Conservation (phyloP, 2,888 invertebrate species). For the Oscheius sp. region DNA sequence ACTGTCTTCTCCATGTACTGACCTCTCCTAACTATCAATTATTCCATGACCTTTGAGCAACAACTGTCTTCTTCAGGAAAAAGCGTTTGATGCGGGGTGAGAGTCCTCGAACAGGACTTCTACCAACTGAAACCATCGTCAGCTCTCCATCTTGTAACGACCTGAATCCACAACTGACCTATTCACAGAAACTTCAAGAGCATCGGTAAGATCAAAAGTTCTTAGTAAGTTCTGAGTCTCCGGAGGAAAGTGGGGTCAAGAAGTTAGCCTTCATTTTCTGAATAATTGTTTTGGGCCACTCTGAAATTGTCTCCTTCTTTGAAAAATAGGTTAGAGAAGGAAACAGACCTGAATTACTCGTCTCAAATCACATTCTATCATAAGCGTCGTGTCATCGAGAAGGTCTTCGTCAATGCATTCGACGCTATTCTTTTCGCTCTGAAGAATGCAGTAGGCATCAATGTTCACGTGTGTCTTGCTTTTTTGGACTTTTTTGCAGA, state of each 20-base stretch:
- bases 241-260: not conserved
- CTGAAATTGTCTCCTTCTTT: not conserved
- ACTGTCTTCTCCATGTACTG: not conserved
- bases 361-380: slow-evolving; percentile 27
- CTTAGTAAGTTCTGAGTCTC: not conserved
- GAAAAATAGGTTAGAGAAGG: not conserved
- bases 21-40: not conserved
- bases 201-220: slow-evolving; percentile 26
- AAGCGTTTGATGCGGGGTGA: slow-evolving; percentile 30
- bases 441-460: slow-evolving; percentile 30
- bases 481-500: not conserved
- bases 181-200: slow-evolving; percentile 24
- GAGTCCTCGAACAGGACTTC: slow-evolving; percentile 27
- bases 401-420: slow-evolving; percentile 16
- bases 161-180: slow-evolving; percentile 6
- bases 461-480: slow-evolving; percentile 7
- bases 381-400: slow-evolving; percentile 18
- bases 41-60: not conserved
- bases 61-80: slow-evolving; percentile 16
- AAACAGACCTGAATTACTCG: slow-evolving; percentile 4
- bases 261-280: slow-evolving; percentile 3
- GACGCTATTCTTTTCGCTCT: slow-evolving; percentile 9
- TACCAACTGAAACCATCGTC: slow-evolving; percentile 33
- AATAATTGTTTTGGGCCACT: slow-evolving; percentile 13
- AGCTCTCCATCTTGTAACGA: slow-evolving; percentile 15